A percentile compares a stretch with the other conserved stretches of the same genome.
These are phyloP conservation scores for Teleogryllus occipitalis DNA, from an alignment of 1,140 invertebrate species.

Conservation along the genomic window DNA sequence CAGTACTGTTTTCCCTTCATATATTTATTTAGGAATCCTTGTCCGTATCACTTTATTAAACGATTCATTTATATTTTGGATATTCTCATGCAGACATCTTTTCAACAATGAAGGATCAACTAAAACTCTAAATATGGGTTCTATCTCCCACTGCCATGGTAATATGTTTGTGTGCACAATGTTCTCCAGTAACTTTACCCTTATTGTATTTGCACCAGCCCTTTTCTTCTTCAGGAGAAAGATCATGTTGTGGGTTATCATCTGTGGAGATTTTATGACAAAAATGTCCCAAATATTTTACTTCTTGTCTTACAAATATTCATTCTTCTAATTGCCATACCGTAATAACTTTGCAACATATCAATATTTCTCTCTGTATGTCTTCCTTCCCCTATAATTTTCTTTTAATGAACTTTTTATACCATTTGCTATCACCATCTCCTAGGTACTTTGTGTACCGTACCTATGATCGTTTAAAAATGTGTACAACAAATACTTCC, in stretches of 20 bases:
- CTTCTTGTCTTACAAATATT: not conserved
- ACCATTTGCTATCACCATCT: not conserved
- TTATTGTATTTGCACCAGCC: not conserved
- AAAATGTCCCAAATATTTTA: not conserved
- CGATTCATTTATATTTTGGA: constrained; percentile 14
- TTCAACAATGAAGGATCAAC: not conserved
- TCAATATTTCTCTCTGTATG: not conserved
- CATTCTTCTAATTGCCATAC: constrained; percentile 11
- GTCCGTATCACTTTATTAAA: constrained; percentile 15
- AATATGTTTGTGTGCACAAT: not conserved
- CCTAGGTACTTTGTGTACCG: not conserved
- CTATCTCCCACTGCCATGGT: not conserved
- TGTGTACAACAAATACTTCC: not conserved
- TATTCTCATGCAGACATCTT: constrained; percentile 2
- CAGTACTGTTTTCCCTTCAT: not conserved
- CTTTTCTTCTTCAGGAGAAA: not conserved
- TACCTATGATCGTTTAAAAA: not conserved
- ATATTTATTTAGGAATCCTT: not conserved
- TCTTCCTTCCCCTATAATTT: not conserved
- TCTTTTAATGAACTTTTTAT: not conserved
- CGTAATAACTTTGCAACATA: not conserved
- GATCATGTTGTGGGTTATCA: not conserved
- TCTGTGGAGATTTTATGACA: constrained; percentile 10
- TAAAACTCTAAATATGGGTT: not conserved
- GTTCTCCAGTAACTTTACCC: not conserved